Conservation (phyloP, 2,113 vertebrate species). For the Dasyprocta punctata region DNA sequence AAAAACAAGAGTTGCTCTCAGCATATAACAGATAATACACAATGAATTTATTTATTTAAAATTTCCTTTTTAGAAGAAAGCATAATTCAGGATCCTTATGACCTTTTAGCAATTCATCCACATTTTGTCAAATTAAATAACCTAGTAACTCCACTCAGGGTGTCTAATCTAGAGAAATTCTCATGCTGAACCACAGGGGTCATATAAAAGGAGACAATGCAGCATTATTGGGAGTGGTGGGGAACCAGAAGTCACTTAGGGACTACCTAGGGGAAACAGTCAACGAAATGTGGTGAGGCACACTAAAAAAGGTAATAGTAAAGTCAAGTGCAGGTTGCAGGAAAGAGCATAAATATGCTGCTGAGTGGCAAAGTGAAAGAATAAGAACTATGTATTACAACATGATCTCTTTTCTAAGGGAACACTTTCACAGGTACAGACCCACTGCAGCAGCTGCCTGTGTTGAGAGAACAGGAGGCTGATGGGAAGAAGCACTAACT, state of each 20-base stretch:
- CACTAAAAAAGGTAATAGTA: not conserved
- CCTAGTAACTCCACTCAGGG: not conserved
- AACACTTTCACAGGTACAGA: not conserved
- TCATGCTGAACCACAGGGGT: accelerated
- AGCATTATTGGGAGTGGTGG: accelerated
- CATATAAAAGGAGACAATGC: not conserved
- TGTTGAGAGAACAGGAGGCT: not conserved
- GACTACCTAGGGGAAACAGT: not conserved
- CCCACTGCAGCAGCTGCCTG: accelerated
- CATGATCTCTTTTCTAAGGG: not conserved
- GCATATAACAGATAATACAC: accelerated
- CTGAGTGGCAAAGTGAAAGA: not conserved
- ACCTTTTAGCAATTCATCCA: not conserved
- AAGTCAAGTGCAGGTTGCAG: accelerated
- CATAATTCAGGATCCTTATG: not conserved
- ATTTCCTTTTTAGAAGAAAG: not conserved
- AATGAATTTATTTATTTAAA: not conserved
- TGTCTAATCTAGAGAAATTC: not conserved
- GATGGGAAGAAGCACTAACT: accelerated
- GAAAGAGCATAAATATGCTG: not conserved
- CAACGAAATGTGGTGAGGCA: not conserved
- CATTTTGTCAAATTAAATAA: not conserved
- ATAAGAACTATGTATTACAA: not conserved
- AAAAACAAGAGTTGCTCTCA: not conserved
- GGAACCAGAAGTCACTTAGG: not conserved